phyloP scores from a whole-genome alignment of 2,888 invertebrate genomes.

The Caenorhabditis sp. region DNA sequence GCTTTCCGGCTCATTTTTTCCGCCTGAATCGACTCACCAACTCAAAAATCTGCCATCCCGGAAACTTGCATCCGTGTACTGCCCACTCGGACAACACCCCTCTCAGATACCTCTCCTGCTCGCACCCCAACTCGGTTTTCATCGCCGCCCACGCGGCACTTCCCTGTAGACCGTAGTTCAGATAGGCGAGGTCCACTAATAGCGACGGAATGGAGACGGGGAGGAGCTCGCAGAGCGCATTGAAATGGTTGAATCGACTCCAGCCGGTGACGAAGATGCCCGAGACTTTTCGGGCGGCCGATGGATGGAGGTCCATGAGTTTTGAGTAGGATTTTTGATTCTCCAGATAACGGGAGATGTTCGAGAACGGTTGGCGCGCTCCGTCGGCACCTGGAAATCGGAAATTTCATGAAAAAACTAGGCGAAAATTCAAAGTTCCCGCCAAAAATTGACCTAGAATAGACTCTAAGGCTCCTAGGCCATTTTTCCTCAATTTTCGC shows the following conservation, averaged over 20 bases:
- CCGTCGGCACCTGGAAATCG: conserved; percentile 87
- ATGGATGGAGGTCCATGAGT: conserved; percentile 66
- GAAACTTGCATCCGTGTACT: conserved; percentile 56
- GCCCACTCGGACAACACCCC: conserved; percentile 29
- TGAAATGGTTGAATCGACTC: conserved; percentile 84
- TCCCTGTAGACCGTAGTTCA: conserved; percentile 52
- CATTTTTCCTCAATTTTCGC: no score
- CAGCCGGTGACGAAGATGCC: conserved; percentile 83
- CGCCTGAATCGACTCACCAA: conserved; percentile 23
- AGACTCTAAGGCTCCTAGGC: no score
- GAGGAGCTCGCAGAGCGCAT: conserved; percentile 85
- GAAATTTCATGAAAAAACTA: no score
- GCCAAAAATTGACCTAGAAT: no score
- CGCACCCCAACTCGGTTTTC: conserved; percentile 34
- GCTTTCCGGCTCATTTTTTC: background rate
- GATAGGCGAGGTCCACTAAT: conserved; percentile 74
- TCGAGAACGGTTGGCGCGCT: conserved; percentile 88
- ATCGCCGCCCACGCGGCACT: conserved; percentile 40
- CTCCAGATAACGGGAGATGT: conserved; percentile 87
- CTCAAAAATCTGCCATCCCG: conserved; percentile 62
- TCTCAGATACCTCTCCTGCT: conserved; percentile 16
- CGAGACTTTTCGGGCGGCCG: conserved; percentile 46
- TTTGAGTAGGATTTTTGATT: conserved; percentile 89
- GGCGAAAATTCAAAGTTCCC: no score
- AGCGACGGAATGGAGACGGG: conserved; percentile 83